Evolutionary conservation across 30 jellyfish, hydroid and myxozoan genomes (phyloP).

Genomic region (Pseudorhiza aurosa): DNA sequence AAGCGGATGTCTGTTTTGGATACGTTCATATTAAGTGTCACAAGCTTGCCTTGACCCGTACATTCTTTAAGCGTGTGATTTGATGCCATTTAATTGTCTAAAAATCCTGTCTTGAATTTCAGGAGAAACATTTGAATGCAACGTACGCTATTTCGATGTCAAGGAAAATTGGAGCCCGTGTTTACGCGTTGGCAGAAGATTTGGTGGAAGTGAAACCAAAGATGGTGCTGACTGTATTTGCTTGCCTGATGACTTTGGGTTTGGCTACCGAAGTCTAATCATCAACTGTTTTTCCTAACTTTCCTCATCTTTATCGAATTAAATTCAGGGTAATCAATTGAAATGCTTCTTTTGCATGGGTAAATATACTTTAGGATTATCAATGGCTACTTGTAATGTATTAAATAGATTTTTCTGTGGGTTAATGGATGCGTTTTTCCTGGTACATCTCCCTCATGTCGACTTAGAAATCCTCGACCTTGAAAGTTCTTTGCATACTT

Average conservation of each 20-base stretch:
- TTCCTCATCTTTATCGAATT: neutral
- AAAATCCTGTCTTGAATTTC: neutral
- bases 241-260: conserved; percentile 86
- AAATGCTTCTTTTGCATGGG: neutral
- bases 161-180: conserved; percentile 98
- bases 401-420: too few relatives aligned
- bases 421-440: neutral
- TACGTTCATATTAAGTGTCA: too few relatives aligned
- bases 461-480: too few relatives aligned
- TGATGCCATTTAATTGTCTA: too few relatives aligned
- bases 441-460: neutral
- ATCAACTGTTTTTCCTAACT: neutral
- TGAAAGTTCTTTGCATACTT: too few relatives aligned
- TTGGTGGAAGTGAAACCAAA: conserved; percentile 97
- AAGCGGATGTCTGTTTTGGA: too few relatives aligned
- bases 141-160: conserved; percentile 95
- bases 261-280: conserved; percentile 46
- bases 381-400: too few relatives aligned
- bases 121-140: conserved; percentile 95
- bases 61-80: too few relatives aligned
- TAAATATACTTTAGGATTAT: neutral
- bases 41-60: too few relatives aligned
- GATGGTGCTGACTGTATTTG: conserved; percentile 99
- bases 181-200: conserved; percentile 98
- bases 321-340: neutral